Conservation (phyloP, 2,888 invertebrate species). For the Sycophila texana region DNA sequence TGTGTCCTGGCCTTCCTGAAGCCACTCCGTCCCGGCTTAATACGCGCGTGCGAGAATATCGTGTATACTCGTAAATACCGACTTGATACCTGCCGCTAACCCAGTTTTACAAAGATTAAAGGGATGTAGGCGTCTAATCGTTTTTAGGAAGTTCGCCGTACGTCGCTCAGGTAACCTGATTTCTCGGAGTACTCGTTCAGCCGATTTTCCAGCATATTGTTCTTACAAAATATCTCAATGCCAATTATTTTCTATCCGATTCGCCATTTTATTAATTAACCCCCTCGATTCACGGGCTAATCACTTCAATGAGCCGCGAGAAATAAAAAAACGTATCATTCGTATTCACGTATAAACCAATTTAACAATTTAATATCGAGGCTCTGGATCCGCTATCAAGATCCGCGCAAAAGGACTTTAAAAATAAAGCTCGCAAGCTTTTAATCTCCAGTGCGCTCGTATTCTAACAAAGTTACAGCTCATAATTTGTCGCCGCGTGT, state of each 20-base stretch:
- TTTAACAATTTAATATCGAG: no score
- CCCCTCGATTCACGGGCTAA: neutral
- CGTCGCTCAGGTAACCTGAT: neutral
- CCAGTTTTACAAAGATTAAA: conserved; percentile 30
- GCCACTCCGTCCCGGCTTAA: neutral
- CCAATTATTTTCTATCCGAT: neutral
- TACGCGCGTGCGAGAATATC: neutral
- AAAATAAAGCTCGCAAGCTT: neutral
- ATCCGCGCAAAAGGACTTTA: neutral
- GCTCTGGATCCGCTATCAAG: no score
- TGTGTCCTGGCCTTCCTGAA: neutral
- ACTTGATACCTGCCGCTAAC: conserved; percentile 28
- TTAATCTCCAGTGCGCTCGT: neutral
- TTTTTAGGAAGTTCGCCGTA: neutral
- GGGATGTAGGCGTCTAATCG: conserved; percentile 19
- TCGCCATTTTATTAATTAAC: neutral
- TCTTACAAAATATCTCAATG: neutral
- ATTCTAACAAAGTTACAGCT: neutral
- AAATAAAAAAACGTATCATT: no score
- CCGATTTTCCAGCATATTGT: neutral
- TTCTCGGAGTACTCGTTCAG: neutral
- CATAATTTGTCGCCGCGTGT: no score
- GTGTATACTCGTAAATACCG: conserved; percentile 34
- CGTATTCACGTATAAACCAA: no score
- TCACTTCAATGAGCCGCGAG: no score